Percentiles rank a stretch among this genome's conserved stretches.
These are phyloP conservation scores for Boleophthalmus pectinirostris DNA, from an alignment of 2,113 vertebrate genomes.

Conservation along the genomic window DNA sequence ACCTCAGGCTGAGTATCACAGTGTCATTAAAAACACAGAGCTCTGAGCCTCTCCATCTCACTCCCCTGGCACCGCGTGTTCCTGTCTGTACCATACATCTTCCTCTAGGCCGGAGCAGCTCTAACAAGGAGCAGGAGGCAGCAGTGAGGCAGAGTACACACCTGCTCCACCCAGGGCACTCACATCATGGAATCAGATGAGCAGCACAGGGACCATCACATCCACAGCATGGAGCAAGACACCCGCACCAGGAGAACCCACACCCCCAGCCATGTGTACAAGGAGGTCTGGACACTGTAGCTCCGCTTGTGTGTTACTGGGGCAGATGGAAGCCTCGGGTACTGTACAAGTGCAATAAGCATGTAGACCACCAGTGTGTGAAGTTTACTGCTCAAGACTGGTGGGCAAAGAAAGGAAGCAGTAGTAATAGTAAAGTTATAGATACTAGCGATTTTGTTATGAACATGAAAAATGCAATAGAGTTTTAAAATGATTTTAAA, in stretches of 20 bases:
- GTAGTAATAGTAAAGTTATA: no score
- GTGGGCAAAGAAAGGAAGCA: background rate
- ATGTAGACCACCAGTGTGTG: background rate
- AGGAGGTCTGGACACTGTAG: background rate
- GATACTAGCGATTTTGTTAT: no score
- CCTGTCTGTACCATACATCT: constrained; percentile 71
- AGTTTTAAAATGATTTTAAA: no score
- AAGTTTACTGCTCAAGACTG: background rate
- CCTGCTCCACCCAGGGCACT: constrained; percentile 40
- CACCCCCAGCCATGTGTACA: background rate
- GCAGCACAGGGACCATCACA: constrained; percentile 23
- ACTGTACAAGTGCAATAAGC: background rate
- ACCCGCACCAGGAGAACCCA: background rate
- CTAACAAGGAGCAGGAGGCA: constrained; percentile 62
- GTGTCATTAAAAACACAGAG: constrained; percentile 63
- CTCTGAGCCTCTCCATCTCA: constrained; percentile 57
- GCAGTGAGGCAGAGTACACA: constrained; percentile 21
- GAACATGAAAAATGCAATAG: no score
- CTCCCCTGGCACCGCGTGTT: constrained; percentile 64
- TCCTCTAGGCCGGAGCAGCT: constrained; percentile 59
- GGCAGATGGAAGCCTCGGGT: background rate
- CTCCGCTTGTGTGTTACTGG: background rate
- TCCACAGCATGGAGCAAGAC: background rate
- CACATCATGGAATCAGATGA: constrained; percentile 23
- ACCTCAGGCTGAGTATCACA: constrained; percentile 64